Conservation (phyloP, 2,888 invertebrate species). For the Drosophila subsilvestris region DNA sequence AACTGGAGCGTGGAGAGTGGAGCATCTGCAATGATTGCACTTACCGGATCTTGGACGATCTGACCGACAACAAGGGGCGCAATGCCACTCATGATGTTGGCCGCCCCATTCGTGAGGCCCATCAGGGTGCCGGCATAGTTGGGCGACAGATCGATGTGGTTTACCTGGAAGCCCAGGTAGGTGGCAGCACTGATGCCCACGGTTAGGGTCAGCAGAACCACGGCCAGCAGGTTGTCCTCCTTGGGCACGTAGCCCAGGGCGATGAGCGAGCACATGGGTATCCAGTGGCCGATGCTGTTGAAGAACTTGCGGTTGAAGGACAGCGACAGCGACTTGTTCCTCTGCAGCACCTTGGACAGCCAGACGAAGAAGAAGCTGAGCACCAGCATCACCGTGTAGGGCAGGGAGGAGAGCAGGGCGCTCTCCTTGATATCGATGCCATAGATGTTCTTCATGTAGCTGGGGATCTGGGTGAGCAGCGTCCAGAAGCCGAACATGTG, state of each 20-base stretch:
- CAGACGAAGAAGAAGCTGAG: constrained; percentile 90
- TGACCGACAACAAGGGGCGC: constrained; percentile 90
- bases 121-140: constrained; percentile 93
- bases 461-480: constrained; percentile 91
- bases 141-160: constrained; percentile 93
- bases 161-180: constrained; percentile 91
- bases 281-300: constrained; percentile 87
- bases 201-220: constrained; percentile 88
- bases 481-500: constrained; percentile 93
- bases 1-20: too few species aligned
- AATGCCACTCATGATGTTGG: constrained; percentile 91
- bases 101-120: constrained; percentile 92
- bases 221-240: constrained; percentile 85
- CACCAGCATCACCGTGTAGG: constrained; percentile 90
- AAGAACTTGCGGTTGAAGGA: constrained; percentile 85
- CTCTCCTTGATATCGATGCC: constrained; percentile 89
- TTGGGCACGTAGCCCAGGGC: constrained; percentile 86
- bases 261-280: constrained; percentile 88
- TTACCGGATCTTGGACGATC: constrained; percentile 88
- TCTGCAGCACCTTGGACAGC: constrained; percentile 86
- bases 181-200: constrained; percentile 91
- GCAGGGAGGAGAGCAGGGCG: constrained; percentile 88
- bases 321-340: constrained; percentile 77
- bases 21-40: constrained; percentile 51
- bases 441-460: constrained; percentile 91